Percentiles rank a stretch among this genome's conserved stretches.
phyloP scores from a whole-genome alignment of 2,797 vertebrate species.

The Alectoris magna region DNA sequence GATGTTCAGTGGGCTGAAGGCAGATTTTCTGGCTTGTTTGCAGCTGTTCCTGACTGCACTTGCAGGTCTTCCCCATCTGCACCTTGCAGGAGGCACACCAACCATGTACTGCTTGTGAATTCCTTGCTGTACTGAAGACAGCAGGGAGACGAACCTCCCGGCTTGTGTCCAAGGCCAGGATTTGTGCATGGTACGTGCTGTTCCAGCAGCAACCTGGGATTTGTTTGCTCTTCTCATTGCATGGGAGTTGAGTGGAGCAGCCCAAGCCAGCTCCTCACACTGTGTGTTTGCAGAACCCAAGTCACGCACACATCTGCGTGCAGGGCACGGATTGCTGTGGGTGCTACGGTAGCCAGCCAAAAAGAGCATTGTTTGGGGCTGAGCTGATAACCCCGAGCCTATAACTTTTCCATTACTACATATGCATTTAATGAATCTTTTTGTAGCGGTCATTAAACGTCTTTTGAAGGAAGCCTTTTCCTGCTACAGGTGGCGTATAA shows the following conservation, averaged over 20 bases:
- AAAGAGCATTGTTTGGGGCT: fast-evolving
- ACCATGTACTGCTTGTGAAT: fast-evolving
- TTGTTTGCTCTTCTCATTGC: fast-evolving
- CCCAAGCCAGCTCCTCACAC: fast-evolving
- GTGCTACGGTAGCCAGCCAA: neutral
- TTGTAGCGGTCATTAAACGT: neutral
- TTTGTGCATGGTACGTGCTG: fast-evolving
- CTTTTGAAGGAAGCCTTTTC: neutral
- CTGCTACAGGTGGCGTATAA: fast-evolving
- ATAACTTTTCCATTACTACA: fast-evolving
- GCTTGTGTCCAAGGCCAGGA: neutral
- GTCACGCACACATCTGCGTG: fast-evolving
- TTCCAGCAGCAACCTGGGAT: neutral
- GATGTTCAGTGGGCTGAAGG: neutral
- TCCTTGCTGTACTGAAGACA: neutral
- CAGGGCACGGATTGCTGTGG: neutral
- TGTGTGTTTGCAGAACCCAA: neutral
- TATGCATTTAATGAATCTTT: neutral
- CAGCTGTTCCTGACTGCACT: neutral
- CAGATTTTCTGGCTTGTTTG: neutral
- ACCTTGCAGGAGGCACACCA: fast-evolving
- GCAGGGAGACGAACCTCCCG: neutral
- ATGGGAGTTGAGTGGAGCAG: neutral
- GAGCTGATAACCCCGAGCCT: neutral
- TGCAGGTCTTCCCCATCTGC: neutral